Base-by-base conservation (phyloP, 2,888 invertebrate species). In the Proisotoma minuta region DNA sequence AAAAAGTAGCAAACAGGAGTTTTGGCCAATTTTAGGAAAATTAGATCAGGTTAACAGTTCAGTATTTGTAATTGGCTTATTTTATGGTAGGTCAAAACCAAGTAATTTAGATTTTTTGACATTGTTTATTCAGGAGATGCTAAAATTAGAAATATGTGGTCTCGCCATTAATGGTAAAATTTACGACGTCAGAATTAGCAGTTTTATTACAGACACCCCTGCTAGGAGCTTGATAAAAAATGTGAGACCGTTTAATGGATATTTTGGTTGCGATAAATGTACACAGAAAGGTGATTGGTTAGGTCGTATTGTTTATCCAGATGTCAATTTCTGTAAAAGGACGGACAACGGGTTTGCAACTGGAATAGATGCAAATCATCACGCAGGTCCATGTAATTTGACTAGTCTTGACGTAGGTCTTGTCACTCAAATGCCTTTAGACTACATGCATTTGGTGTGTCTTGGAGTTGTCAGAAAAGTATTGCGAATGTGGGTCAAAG, bases 361-460 rank as follows among this genome's bases (percentile, higher is more conserved):
- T 53, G 20, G 40, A 23, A 4, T 18, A 12, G 39, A 59, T 24
- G 1, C 15, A 22, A 10, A 22, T 4, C 63, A 63, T 51, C 63
- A 63, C 24, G 4, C 12, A 2, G 40, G 48, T 15, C n/a, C 2
- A 3, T 56, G 53, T 3, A 59, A 57, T 1, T 22, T 63, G 12
- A 2, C 27, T 39, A 3, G 34, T 26, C n/a, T 63, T 39, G 3
- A 47, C 15, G 23, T 63, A 4, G 52, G 48, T 2, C 22, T 63
- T 10, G 57, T 63, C 4, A 56, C 51, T 47, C 53, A 52, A 22
- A 18, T 63, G n/a, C 63, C 63, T 1, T 4, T 60, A 20, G 63
- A 63, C 22, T 63, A 63, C 40, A 63, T 63, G 63, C 63, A 63
- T 40, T 18, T 54, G 20, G 59, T 59, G 1, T 62, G 58, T 22